Evolutionary conservation across 30 jellyfish, hydroid and myxozoan genomes (phyloP).

Genomic region (Aurelia aurita): DNA sequence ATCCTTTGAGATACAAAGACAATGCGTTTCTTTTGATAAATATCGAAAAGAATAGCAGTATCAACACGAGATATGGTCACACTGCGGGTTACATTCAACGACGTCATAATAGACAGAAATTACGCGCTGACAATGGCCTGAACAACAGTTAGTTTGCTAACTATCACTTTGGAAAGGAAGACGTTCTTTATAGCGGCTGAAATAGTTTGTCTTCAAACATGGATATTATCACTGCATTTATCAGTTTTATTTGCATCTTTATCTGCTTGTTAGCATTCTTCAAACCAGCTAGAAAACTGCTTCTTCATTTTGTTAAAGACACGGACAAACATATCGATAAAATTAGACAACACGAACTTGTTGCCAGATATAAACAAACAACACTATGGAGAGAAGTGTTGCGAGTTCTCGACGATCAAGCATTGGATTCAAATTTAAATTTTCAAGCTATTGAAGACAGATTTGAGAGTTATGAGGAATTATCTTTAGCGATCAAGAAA

Average conservation of each 20-base stretch:
- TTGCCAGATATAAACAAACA: constrained; percentile 26
- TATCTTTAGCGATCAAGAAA: constrained; percentile 76
- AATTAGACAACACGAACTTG: background rate
- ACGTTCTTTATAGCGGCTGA: no score
- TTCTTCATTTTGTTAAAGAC: background rate
- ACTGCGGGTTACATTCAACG: no score
- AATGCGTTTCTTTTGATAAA: background rate
- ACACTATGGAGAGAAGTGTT: constrained; percentile 47
- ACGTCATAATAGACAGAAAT: no score
- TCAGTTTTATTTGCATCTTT: background rate
- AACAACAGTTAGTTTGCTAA: no score
- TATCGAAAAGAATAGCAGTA: background rate
- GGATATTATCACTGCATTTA: background rate
- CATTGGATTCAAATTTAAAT: constrained; percentile 32
- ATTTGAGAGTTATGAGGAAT: constrained; percentile 45
- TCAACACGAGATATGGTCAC: no score
- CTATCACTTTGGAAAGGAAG: no score
- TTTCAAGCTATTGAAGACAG: constrained; percentile 78
- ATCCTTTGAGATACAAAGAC: no score
- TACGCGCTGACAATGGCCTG: no score
- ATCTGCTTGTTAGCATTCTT: background rate
- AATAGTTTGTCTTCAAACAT: background rate
- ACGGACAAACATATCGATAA: background rate
- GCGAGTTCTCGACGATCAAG: constrained; percentile 8
- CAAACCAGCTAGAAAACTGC: background rate